Conservation (phyloP, 2,888 invertebrate genomes). For the Himalopsyche japonica region DNA sequence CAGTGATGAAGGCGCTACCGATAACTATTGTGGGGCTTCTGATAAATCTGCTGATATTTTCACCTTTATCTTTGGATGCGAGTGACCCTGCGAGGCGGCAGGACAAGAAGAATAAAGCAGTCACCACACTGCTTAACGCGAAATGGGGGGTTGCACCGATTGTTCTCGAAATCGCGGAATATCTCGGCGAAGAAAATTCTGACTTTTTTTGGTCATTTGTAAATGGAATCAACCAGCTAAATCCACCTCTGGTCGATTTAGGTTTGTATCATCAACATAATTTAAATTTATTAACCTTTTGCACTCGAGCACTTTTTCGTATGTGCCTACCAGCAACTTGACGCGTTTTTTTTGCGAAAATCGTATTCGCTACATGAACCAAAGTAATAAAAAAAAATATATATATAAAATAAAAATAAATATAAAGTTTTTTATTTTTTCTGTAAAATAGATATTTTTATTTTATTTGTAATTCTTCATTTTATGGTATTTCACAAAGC, state of each 20-base stretch:
- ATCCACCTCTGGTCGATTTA: conserved; percentile 63
- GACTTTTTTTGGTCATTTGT: conserved; percentile 84
- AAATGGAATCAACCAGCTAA: conserved; percentile 67
- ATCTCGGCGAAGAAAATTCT: conserved; percentile 77
- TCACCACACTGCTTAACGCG: conserved; percentile 86
- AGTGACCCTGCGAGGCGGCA: conserved; percentile 23
- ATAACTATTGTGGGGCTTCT: conserved; percentile 22
- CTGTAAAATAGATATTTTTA: too few species aligned
- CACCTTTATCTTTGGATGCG: conserved; percentile 20
- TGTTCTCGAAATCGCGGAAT: conserved; percentile 87
- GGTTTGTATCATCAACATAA: conserved; percentile 53
- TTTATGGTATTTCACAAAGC: too few species aligned
- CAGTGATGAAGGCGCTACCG: conserved; percentile 16
- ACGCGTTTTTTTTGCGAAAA: too few species aligned
- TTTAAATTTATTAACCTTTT: too few species aligned
- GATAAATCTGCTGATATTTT: neutral
- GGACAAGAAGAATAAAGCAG: conserved; percentile 72
- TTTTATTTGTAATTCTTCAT: too few species aligned
- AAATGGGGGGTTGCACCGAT: conserved; percentile 95
- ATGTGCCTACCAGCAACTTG: too few species aligned
- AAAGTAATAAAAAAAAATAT: too few species aligned
- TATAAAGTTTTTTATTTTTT: too few species aligned
- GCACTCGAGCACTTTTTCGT: too few species aligned
- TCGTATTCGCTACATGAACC: too few species aligned
- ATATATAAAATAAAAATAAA: too few species aligned